Base-by-base conservation (phyloP, 2,113 vertebrate genomes). In the Lamprotornis superbus region DNA sequence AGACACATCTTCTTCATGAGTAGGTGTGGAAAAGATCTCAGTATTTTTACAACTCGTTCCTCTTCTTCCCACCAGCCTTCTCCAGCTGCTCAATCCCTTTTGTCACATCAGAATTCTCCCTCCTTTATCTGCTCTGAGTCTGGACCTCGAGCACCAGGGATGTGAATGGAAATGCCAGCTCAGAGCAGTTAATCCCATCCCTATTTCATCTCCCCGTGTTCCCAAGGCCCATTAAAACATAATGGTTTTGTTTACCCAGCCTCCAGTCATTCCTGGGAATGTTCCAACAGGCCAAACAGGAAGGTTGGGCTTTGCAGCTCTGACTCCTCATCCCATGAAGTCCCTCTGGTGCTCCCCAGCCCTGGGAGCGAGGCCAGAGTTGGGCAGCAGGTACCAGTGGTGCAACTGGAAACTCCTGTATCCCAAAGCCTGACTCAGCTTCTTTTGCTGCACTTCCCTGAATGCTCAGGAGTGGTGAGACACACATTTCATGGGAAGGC, bases 211-310 rank as follows among this genome's bases (percentile, higher is more conserved):
- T 89, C 44, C 47, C 50, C 1, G 0, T 27, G 37, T 52, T 91
- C 64, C 40, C 7, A 4, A 61, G 50, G 73, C 37, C 46, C 73
- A 83, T 93, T 87, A 81, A 31, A 59, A 20, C 52, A 1, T 89
- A 84, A 91, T 89, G 89, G 77, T 20, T 93, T 91, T 96, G 95
- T 97, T 96, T 94, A 82, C 28, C 6, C 83, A 47, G 86, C 80
- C 44, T 82, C 13, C 82, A 81, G 86, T 71, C 44, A n/a, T 42
- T 35, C 46, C 87, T 81, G 64, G 86, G 60, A 27, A 50, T 18
- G 18, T 68, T 61, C 76, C 30, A 76, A 30, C 75, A 90, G 82
- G 87, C 28, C 37, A 8, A 7, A 49, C 92, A 69, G 90, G 94
- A 93, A 71, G 65, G 81, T 75, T 75, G 75, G 40, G 92, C 63